A percentile compares a stretch with the other conserved stretches of the same genome.
Evolutionary conservation across 2,113 vertebrate species (phyloP).

Genomic region (Delphinapterus leucas): DNA sequence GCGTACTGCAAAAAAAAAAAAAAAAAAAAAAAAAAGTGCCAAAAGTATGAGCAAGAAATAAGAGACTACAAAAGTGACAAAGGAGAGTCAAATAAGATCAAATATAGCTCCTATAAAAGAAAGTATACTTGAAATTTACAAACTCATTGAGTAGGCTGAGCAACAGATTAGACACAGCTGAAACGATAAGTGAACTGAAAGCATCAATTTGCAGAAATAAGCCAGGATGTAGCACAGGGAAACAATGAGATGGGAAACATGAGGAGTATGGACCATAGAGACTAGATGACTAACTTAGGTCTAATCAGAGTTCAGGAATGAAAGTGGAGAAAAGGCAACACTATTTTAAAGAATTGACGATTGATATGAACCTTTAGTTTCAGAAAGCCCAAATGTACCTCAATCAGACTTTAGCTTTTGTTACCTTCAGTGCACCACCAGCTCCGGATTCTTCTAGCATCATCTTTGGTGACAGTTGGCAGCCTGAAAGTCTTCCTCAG

Average conservation of each 20-base stretch:
- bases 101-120: not conserved
- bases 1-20: too few relatives aligned
- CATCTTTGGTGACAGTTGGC: not conserved
- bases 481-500: not conserved
- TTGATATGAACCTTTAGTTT: not conserved
- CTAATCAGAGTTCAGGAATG: too few relatives aligned
- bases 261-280: fast-evolving
- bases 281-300: not conserved
- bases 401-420: not conserved
- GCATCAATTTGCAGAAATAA: not conserved
- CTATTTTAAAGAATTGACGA: not conserved
- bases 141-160: not conserved
- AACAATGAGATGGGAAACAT: not conserved
- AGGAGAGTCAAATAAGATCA: not conserved
- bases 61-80: not conserved
- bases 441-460: not conserved
- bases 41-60: not conserved
- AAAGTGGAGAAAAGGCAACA: not conserved
- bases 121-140: not conserved
- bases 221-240: not conserved
- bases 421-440: too few relatives aligned
- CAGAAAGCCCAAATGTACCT: not conserved
- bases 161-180: not conserved
- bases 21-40: too few relatives aligned
- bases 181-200: not conserved